Base-by-base conservation (phyloP, 2,113 vertebrate genomes). In the Phocoena phocoena region DNA sequence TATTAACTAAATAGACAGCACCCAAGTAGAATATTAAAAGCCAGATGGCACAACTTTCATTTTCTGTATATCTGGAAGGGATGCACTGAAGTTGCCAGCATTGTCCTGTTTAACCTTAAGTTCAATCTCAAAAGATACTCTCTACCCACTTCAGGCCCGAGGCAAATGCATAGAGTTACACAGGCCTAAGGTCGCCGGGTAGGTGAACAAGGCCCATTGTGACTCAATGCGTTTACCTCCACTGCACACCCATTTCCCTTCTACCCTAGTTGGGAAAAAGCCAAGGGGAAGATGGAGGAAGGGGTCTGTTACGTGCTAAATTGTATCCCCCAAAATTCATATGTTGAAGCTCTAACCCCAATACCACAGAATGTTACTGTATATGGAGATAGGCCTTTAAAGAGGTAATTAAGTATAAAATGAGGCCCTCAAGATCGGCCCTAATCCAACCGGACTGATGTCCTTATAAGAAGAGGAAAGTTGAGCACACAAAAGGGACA, bases 1-100 rank as follows among this genome's bases (percentile, higher is more conserved):
- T 97, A 97, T 97, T 93, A 98, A 97, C 96, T 97, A 96, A 97
- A 97, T 91, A 94, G 95, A 91, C 55, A 94, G 82, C 53, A 96
- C 96, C 95, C 91, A 88, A 96, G 96, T 97, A 96, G 93, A 97
- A 97, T 97, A 97, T 97, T 97, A 97, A 98, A 97, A 97, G 67
- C 95, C 96, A 97, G 91, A 97, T 97, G 95, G 96, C 33, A 97
- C 91, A 97, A 90, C 60, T 93, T 94, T 76, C 88, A 94, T 88
- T 96, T 95, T 86, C 67, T 91, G 18, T 91, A 31, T 94, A 82
- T 97, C 71, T 90, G 60, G 62, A 94, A 95, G 26, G 31, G 71
- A 93, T 94, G 67, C 73, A 58, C 85, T 82, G 63, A 97, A 93
- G 73, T 44, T 94, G 82, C 62, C 83, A 93, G 62, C 65, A 47